These are phyloP conservation scores for Xylocopa sonorina DNA, from an alignment of 1,140 invertebrate genomes.

Conservation along the genomic window DNA sequence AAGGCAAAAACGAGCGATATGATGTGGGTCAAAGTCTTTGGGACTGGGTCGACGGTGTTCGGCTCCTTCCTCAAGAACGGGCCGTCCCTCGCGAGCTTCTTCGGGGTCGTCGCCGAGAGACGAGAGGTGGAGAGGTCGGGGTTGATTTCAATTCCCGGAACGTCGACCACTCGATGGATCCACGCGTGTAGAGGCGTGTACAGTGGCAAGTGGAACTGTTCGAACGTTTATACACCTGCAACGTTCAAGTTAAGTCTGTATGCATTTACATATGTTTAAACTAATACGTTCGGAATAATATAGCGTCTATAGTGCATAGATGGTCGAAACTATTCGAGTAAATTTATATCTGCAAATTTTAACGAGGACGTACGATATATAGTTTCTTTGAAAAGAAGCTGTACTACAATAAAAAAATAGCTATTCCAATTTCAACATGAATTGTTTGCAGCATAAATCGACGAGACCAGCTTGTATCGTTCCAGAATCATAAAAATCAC, in stretches of 20 bases:
- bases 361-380: no score
- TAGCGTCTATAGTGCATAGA: no score
- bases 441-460: not conserved
- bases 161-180: not conserved
- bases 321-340: no score
- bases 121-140: slow-evolving; percentile 38
- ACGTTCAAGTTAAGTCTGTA: no score
- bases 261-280: no score
- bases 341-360: no score
- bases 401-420: not conserved
- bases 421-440: not conserved
- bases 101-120: slow-evolving; percentile 48
- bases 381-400: no score
- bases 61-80: slow-evolving; percentile 62
- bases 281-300: no score
- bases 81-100: slow-evolving; percentile 64
- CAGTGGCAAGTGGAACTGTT: not conserved
- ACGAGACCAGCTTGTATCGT: slow-evolving; percentile 8
- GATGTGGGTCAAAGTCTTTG: slow-evolving; percentile 78
- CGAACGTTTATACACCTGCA: no score
- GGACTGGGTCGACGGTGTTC: slow-evolving; percentile 72
- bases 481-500: slow-evolving; percentile 51
- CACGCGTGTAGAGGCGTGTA: not conserved
- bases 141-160: slow-evolving; percentile 60
- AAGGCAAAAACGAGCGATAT: slow-evolving; percentile 77